Evolutionary conservation across 1,140 invertebrate species (phyloP).

Genomic region (Cyclargus thomasi): DNA sequence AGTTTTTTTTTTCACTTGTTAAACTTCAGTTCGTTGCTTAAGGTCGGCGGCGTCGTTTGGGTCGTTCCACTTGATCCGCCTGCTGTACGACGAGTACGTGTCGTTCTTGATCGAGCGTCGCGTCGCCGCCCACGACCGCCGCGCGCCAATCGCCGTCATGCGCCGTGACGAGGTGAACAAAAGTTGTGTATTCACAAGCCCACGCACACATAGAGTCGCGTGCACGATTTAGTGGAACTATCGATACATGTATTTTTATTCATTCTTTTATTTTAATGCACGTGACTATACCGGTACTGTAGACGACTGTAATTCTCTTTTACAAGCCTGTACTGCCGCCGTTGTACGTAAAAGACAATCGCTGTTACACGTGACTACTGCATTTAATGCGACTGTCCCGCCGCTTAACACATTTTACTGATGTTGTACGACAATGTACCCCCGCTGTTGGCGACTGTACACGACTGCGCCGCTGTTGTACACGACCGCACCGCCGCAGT

Average conservation of each 20-base stretch:
- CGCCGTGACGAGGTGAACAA: conserved; percentile 42
- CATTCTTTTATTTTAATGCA: too few species aligned
- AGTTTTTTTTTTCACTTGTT: too few species aligned
- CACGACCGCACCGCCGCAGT: background rate
- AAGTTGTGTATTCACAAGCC: too few species aligned
- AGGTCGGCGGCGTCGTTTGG: conserved; percentile 98
- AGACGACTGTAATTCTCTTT: too few species aligned
- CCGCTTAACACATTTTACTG: too few species aligned
- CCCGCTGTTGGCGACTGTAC: background rate
- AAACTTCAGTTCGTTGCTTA: background rate
- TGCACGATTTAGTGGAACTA: too few species aligned
- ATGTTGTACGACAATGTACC: background rate
- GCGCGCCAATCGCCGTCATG: conserved; percentile 96
- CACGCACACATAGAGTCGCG: too few species aligned
- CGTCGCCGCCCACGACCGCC: conserved; percentile 92
- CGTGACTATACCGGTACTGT: background rate
- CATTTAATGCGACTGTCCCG: too few species aligned
- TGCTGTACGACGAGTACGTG: conserved; percentile 99
- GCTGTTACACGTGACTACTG: too few species aligned
- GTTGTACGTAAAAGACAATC: too few species aligned
- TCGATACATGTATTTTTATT: too few species aligned
- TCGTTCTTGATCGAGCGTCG: conserved; percentile 98
- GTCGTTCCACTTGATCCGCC: conserved; percentile 97
- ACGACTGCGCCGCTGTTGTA: background rate
- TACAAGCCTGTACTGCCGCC: too few species aligned